Evolutionary conservation across 1,140 invertebrate genomes (phyloP), one percentile per base, ranked within the genome.

Genomic region (Proctacanthus coquilletti): DNA sequence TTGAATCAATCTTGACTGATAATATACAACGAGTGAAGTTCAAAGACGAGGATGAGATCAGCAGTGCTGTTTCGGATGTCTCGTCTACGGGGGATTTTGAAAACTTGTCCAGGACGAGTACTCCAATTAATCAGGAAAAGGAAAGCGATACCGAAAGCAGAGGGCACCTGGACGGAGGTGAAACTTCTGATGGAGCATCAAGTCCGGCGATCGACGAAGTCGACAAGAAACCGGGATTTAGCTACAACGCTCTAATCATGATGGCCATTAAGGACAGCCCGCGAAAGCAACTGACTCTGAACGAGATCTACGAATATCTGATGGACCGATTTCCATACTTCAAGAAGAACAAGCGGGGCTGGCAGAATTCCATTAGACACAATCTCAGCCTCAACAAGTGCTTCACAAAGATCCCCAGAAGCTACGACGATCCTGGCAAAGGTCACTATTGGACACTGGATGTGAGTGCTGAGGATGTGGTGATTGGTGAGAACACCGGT

Each of bases 231-330:
- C 95, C 95, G 0, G 84, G 89, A 0, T 98, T 88, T 65, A 94
- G 88, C 57, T 98, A 98, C 68, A 98, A 98, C 63, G 93, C 94
- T 0, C 71, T 99, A 18, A 99, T 99, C 52, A 98, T 98, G 91
- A 98, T 98, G 93, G 95, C 95, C 8, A 98, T 99, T 30, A 68
- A 88, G 18, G 80, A 87, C 43, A 93, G 87, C 49, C 80, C 83
- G 1, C 86, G 95, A 45, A 95, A 94, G 58, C 65, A 91, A 6
- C 68, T 99, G 5, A 98, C 95, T 0, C 64, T 98, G 1, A 98
- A 95, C 59, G 94, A 92, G 19, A 99, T 99, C 49, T 99, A 99
- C 65, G 93, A 98, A 56, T 98, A 93, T 61, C 96, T 98, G 48
- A 97, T 97, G 84, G 80, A 82, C 45, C 87, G 94, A 52, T 98